These are phyloP conservation scores for Bolborhynchus lineola DNA, from an alignment of 2,113 vertebrate species.

Conservation along the genomic window DNA sequence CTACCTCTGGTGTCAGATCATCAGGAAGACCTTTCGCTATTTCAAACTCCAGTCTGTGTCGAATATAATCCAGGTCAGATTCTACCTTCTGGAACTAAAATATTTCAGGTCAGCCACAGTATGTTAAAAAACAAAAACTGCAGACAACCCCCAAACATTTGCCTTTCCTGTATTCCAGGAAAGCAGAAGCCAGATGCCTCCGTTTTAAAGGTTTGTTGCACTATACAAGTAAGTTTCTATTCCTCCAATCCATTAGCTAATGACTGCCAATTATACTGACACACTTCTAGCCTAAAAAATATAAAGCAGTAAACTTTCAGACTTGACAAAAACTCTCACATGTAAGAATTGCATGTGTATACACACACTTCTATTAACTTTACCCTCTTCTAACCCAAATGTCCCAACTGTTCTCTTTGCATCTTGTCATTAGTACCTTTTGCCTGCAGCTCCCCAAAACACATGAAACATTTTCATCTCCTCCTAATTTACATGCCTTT, in stretches of 20 bases:
- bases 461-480: background rate
- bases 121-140: background rate
- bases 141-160: background rate
- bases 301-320: background rate
- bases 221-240: background rate
- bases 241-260: background rate
- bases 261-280: background rate
- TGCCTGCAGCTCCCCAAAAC: background rate
- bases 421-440: background rate
- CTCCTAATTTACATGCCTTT: background rate
- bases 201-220: background rate
- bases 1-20: slow-evolving; percentile 78
- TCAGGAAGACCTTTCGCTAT: slow-evolving; percentile 79
- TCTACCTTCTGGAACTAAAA: slow-evolving; percentile 94
- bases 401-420: background rate
- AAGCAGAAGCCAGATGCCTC: background rate
- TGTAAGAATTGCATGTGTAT: background rate
- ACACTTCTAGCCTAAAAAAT: background rate
- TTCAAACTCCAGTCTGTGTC: slow-evolving; percentile 87
- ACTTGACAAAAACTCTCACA: background rate
- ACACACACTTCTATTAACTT: background rate
- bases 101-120: slow-evolving; percentile 41
- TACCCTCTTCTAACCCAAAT: background rate
- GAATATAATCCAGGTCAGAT: slow-evolving; percentile 91
- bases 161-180: background rate